Percentiles rank a stretch among this genome's conserved stretches.
phyloP scores from a whole-genome alignment of 1,140 invertebrate genomes.

The Leptopilina clavipes region DNA sequence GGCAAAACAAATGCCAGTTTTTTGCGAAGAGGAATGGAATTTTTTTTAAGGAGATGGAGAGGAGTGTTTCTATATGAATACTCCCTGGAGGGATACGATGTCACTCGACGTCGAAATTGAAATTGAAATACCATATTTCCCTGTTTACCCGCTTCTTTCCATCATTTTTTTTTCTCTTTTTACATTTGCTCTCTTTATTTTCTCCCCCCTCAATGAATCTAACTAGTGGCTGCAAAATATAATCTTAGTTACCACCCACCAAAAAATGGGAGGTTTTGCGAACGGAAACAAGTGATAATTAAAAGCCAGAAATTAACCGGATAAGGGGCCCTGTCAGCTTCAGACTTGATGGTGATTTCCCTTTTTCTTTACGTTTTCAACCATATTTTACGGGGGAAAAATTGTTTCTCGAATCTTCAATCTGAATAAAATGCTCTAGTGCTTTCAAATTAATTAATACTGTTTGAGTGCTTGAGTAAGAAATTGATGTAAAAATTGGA shows the following conservation, averaged over 20 bases:
- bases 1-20: constrained; percentile 22
- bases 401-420: too few relatives aligned
- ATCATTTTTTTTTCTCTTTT: constrained; percentile 19
- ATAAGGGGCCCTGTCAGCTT: not conserved
- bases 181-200: not conserved
- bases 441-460: too few relatives aligned
- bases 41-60: not conserved
- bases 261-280: not conserved
- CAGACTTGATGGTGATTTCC: constrained; percentile 3
- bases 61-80: constrained; percentile 30
- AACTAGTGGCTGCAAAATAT: constrained; percentile 20
- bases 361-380: not conserved
- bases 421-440: too few relatives aligned
- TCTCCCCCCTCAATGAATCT: not conserved
- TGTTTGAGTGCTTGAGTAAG: too few relatives aligned
- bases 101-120: constrained; percentile 32
- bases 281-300: constrained; percentile 32
- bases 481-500: too few relatives aligned
- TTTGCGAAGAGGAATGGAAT: constrained; percentile 25
- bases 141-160: not conserved
- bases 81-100: constrained; percentile 26
- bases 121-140: constrained; percentile 27
- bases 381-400: too few relatives aligned
- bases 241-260: constrained; percentile 19
- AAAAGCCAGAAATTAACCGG: constrained; percentile 24